Conservation (phyloP, 2,797 vertebrate species). For the Crax fasciolata region DNA sequence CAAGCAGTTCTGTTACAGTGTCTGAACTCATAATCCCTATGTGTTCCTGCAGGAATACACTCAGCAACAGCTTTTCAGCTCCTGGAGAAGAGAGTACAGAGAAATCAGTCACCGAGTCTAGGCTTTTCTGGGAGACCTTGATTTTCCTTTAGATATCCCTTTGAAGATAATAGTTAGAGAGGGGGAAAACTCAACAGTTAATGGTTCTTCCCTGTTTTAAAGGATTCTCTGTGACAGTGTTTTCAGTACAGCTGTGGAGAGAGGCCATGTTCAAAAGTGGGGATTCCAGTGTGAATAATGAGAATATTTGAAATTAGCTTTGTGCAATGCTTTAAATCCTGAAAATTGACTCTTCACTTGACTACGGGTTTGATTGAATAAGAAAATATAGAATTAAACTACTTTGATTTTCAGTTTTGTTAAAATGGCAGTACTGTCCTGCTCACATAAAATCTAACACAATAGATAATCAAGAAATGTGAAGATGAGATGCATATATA, state of each 20-base stretch:
- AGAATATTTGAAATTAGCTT: neutral
- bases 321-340: neutral
- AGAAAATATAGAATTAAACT: neutral
- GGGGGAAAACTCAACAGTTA: neutral
- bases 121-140: neutral
- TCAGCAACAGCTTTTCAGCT: neutral
- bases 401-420: neutral
- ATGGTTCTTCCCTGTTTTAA: neutral
- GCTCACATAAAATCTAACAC: neutral
- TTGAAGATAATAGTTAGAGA: neutral
- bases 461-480: neutral
- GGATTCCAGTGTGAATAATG: neutral
- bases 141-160: neutral
- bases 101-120: neutral
- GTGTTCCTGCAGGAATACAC: neutral
- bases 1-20: neutral
- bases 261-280: neutral
- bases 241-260: neutral
- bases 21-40: neutral
- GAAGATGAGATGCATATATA: neutral
- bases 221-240: rapidly evolving
- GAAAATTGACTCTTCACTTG: neutral
- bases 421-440: neutral
- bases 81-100: neutral
- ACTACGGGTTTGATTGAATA: neutral